These are phyloP conservation scores for Octomys mimax DNA, from an alignment of 2,797 vertebrate genomes.

Conservation along the genomic window DNA sequence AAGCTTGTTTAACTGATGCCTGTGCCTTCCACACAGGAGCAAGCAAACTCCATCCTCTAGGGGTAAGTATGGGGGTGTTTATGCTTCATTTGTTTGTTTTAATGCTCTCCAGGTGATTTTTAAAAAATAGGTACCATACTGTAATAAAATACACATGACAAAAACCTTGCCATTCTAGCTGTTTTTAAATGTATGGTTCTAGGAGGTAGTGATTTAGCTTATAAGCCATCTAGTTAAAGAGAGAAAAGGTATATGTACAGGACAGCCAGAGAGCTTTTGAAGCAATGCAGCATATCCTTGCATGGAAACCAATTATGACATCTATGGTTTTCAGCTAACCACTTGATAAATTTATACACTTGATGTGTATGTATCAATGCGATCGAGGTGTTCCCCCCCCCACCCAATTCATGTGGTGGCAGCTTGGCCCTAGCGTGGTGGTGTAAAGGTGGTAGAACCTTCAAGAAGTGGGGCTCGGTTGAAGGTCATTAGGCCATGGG, in stretches of 20 bases:
- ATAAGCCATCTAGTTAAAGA: background rate
- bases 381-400: background rate
- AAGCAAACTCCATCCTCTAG: background rate
- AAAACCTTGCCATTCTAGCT: background rate
- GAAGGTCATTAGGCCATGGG: background rate
- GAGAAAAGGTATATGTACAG: background rate
- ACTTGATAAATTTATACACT: background rate
- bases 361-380: background rate
- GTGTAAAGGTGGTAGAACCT: background rate
- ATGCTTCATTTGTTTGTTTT: background rate
- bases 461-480: background rate
- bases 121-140: background rate
- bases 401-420: background rate
- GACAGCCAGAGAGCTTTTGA: background rate
- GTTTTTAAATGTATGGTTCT: background rate
- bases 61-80: background rate
- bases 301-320: background rate
- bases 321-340: slow-evolving; percentile 1
- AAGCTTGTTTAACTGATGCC: background rate
- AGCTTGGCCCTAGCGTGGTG: too few relatives aligned
- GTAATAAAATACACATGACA: background rate
- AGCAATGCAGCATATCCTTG: background rate
- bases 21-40: background rate
- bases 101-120: background rate
- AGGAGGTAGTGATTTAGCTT: background rate